These are phyloP conservation scores for Pseudochirops cupreus DNA, from an alignment of 2,797 vertebrate genomes.

Conservation along the genomic window DNA sequence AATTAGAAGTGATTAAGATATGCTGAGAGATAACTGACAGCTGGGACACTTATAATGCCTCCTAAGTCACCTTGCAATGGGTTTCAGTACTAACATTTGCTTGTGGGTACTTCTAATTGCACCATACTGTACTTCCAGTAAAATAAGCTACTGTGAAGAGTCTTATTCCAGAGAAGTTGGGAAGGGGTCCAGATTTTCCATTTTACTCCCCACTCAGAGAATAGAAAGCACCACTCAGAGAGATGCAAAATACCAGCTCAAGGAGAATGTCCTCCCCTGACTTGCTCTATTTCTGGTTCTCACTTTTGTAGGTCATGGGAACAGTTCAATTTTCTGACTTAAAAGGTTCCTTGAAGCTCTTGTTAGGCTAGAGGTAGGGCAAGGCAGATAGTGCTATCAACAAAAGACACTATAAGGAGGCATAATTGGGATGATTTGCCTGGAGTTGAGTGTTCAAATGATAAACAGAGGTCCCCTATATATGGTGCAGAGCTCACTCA, in stretches of 20 bases:
- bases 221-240: not conserved
- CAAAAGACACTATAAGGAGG: conserved; percentile 31
- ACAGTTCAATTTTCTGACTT: conserved; percentile 13
- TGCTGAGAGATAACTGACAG: not conserved
- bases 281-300: not conserved
- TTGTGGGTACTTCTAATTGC: not conserved
- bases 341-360: conserved; percentile 27
- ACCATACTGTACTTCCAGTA: not conserved
- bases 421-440: conserved; percentile 32
- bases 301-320: conserved; percentile 20
- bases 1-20: not conserved
- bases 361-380: not conserved
- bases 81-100: not conserved
- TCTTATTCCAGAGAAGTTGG: conserved; percentile 2
- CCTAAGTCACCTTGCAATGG: not conserved
- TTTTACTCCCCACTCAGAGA: not conserved
- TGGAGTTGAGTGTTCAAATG: conserved; percentile 32
- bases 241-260: not conserved
- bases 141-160: not conserved
- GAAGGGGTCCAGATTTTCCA: not conserved
- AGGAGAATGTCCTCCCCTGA: not conserved
- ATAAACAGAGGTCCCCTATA: conserved; percentile 10
- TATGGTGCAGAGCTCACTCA: not conserved
- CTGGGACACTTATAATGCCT: not conserved
- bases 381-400: conserved; percentile 24